phyloP scores from a whole-genome alignment of 2,113 vertebrate species.

The Synchiropus splendidus region DNA sequence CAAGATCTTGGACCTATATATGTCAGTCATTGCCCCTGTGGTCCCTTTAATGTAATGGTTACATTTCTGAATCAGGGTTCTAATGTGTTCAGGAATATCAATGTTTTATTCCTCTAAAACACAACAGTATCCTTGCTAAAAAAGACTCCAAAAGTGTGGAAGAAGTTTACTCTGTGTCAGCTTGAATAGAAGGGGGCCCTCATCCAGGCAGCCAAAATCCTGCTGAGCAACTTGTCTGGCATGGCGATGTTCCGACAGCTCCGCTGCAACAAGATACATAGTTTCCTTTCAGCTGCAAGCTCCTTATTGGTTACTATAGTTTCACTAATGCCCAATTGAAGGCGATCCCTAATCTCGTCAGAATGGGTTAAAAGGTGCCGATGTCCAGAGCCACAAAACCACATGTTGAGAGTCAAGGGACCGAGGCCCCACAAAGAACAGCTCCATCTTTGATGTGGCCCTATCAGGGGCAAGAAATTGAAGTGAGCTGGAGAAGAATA shows the following conservation, averaged over 20 bases:
- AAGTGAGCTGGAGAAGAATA: conserved; percentile 57
- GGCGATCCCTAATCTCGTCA: conserved; percentile 93
- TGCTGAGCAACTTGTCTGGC: conserved; percentile 86
- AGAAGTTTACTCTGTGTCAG: conserved; percentile 70
- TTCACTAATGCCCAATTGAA: conserved; percentile 98
- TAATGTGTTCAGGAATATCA: too few relatives aligned
- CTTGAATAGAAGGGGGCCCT: conserved; percentile 75
- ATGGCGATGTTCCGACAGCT: conserved; percentile 79
- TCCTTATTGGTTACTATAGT: conserved; percentile 99
- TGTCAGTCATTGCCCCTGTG: too few relatives aligned
- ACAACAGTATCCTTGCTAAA: too few relatives aligned
- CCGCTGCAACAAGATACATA: conserved; percentile 99
- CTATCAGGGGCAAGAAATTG: conserved; percentile 78
- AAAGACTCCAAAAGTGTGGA: background rate
- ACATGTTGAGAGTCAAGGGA: conserved; percentile 97
- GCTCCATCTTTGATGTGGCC: conserved; percentile 93
- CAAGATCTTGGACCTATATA: too few relatives aligned
- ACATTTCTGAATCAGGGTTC: too few relatives aligned
- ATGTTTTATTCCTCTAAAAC: too few relatives aligned
- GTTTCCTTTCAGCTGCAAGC: conserved; percentile 95
- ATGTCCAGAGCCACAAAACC: conserved; percentile 91
- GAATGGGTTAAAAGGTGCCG: conserved; percentile 99
- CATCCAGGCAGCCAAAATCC: conserved; percentile 79
- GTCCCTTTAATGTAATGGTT: too few relatives aligned
- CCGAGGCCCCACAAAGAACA: conserved; percentile 84